A percentile compares a stretch with the other conserved stretches of the same genome.
Conservation (phyloP, 2,797 vertebrate species). For the Sebastolobus altivelis region DNA sequence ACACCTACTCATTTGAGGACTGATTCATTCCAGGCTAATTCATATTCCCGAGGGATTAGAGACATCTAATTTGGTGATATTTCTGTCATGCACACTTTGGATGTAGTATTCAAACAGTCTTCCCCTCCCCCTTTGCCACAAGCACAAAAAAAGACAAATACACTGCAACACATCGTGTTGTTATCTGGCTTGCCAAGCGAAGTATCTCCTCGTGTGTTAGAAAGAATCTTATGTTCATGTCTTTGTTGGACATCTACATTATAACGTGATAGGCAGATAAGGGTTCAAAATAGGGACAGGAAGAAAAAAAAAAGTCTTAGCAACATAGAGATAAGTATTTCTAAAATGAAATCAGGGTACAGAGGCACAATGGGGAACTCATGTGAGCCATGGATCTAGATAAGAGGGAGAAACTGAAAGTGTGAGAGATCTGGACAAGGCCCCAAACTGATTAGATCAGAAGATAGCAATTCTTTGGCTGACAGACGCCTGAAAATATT, state of each 20-base stretch:
- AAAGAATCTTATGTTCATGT: slow-evolving; percentile 53
- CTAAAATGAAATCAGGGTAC: slow-evolving; percentile 39
- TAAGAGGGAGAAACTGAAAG: slow-evolving; percentile 40
- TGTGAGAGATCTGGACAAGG: slow-evolving; percentile 57
- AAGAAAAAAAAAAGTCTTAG: slow-evolving; percentile 8
- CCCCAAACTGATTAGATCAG: slow-evolving; percentile 42
- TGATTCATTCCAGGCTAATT: slow-evolving; percentile 85
- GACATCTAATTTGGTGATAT: slow-evolving; percentile 86
- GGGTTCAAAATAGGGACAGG: slow-evolving; percentile 53
- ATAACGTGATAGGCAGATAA: slow-evolving; percentile 47
- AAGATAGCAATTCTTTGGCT: slow-evolving; percentile 8
- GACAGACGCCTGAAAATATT: neutral
- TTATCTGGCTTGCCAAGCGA: slow-evolving; percentile 59
- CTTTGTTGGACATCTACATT: slow-evolving; percentile 56
- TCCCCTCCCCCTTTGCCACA: slow-evolving; percentile 74
- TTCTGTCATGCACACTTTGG: slow-evolving; percentile 83
- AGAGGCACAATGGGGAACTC: slow-evolving; percentile 14
- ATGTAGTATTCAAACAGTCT: slow-evolving; percentile 78
- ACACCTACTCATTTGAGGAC: slow-evolving; percentile 85
- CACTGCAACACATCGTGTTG: slow-evolving; percentile 52
- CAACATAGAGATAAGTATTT: slow-evolving; percentile 33
- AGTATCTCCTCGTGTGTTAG: slow-evolving; percentile 47
- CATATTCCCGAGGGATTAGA: slow-evolving; percentile 85
- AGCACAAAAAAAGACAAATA: slow-evolving; percentile 66
- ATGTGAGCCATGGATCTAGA: slow-evolving; percentile 49